Percentiles rank a stretch among this genome's conserved stretches.
Conservation (phyloP, 2,113 vertebrate genomes). For the Rhea pennata region DNA sequence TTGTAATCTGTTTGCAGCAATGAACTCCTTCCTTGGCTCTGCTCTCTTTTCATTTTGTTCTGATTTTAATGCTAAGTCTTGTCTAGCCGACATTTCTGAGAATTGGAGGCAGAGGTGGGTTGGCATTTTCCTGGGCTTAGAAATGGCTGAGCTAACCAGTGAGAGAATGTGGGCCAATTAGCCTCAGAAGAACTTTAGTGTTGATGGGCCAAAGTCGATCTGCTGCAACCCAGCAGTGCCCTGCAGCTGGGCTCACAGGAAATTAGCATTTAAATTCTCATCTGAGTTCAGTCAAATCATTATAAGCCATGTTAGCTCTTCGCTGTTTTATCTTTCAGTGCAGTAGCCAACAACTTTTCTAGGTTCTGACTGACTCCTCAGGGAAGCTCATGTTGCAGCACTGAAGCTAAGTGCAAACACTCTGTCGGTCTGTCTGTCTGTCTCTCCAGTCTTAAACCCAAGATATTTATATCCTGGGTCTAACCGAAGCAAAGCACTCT, state of each 20-base stretch:
- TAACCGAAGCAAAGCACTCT: background rate
- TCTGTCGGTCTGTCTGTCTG: slow-evolving; percentile 2
- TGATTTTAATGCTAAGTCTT: background rate
- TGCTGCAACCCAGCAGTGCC: background rate
- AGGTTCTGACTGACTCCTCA: background rate
- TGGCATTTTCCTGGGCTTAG: slow-evolving; percentile 36
- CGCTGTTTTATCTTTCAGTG: slow-evolving; percentile 1
- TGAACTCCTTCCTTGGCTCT: background rate
- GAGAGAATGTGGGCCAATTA: background rate
- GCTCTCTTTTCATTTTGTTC: background rate
- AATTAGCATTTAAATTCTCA: slow-evolving; percentile 30
- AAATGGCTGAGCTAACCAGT: background rate
- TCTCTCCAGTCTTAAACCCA: background rate
- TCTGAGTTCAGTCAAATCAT: slow-evolving; percentile 42
- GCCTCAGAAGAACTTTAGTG: slow-evolving; percentile 5
- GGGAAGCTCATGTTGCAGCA: slow-evolving; percentile 35
- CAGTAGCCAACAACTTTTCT: background rate
- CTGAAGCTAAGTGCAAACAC: background rate
- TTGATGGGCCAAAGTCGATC: background rate
- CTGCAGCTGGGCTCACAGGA: slow-evolving; percentile 11
- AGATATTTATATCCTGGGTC: background rate
- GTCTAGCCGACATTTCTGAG: slow-evolving; percentile 7
- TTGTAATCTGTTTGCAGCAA: background rate
- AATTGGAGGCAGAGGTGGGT: background rate
- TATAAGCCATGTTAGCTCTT: background rate